A percentile compares a stretch with the other conserved stretches of the same genome.
Evolutionary conservation across 2,113 vertebrate genomes (phyloP).

Genomic region (Machaerirhynchus nigripectus): DNA sequence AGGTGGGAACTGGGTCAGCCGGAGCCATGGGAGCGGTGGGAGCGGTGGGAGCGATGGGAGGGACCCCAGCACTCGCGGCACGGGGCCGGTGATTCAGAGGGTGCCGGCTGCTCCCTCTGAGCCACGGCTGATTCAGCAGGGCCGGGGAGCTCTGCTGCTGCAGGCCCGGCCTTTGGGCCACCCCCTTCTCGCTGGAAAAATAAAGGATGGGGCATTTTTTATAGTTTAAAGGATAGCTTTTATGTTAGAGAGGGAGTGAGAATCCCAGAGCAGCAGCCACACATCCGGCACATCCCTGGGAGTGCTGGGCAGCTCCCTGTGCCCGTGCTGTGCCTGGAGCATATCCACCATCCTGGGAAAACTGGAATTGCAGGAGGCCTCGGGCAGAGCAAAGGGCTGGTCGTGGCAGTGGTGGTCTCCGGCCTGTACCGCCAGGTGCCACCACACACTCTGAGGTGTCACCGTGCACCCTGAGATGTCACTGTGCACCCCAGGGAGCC

Average conservation of each 20-base stretch:
- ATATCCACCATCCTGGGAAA: neutral
- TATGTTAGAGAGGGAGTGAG: neutral
- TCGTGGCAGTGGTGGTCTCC: neutral
- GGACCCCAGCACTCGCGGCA: neutral
- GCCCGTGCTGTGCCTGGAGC: rapidly evolving
- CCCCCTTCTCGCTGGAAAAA: neutral
- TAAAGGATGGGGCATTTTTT: neutral
- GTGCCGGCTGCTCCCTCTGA: neutral
- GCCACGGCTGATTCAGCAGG: conserved; percentile 29
- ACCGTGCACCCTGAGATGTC: neutral
- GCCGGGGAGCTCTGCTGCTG: neutral
- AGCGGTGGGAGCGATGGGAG: neutral
- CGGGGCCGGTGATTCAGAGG: neutral
- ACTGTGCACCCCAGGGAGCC: neutral
- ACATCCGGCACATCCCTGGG: rapidly evolving
- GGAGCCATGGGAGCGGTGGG: neutral
- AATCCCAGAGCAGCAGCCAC: neutral
- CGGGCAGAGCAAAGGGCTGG: neutral
- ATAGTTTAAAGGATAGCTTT: neutral
- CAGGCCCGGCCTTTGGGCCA: neutral
- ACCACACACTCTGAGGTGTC: neutral
- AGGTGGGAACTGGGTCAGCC: neutral
- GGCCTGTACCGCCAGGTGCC: neutral
- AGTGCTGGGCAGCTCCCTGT: rapidly evolving
- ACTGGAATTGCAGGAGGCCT: neutral